These are phyloP conservation scores for Drosophila lacteicornis DNA, from an alignment of 1,140 invertebrate species.

Conservation along the genomic window DNA sequence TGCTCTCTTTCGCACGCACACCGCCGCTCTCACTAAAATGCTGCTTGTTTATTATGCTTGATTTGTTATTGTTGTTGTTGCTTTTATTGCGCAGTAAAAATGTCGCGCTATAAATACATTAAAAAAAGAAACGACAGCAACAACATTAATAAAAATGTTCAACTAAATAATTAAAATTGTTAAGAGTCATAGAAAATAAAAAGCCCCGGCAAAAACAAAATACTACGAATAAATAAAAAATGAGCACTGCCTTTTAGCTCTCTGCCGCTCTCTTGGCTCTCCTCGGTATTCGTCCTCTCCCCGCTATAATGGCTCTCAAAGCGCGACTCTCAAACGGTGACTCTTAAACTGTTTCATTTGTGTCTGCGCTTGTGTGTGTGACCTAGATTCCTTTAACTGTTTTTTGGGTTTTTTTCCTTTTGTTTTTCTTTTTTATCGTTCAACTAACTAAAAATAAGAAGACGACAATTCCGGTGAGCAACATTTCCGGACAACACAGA, in stretches of 20 bases:
- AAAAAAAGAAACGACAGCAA: background rate
- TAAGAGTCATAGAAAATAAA: conserved; percentile 49
- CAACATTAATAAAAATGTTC: conserved; percentile 12
- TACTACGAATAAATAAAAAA: conserved; percentile 23
- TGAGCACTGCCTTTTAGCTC: background rate
- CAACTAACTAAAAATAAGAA: conserved; percentile 14
- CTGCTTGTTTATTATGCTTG: conserved; percentile 76
- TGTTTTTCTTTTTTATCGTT: conserved; percentile 14
- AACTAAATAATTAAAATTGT: conserved; percentile 63
- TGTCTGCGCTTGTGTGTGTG: conserved; percentile 17
- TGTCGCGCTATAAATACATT: conserved; percentile 63
- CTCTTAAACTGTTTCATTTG: conserved; percentile 25
- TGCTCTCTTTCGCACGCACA: conserved; percentile 36
- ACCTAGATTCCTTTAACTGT: conserved; percentile 30
- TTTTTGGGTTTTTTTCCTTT: background rate
- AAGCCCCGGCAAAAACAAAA: conserved; percentile 13
- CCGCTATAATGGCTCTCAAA: background rate
- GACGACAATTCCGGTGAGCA: conserved; percentile 3
- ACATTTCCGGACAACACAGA: conserved; percentile 43
- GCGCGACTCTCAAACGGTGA: conserved; percentile 27
- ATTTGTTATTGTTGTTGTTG: conserved; percentile 65
- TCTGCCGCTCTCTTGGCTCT: conserved; percentile 15
- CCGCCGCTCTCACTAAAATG: conserved; percentile 45
- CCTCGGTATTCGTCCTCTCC: conserved; percentile 3
- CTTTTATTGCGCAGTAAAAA: conserved; percentile 78